Percentiles rank a stretch among this genome's conserved stretches.
phyloP scores from a whole-genome alignment of 53 echinoderm and acorn worm species.

The Crossaster papposus region DNA sequence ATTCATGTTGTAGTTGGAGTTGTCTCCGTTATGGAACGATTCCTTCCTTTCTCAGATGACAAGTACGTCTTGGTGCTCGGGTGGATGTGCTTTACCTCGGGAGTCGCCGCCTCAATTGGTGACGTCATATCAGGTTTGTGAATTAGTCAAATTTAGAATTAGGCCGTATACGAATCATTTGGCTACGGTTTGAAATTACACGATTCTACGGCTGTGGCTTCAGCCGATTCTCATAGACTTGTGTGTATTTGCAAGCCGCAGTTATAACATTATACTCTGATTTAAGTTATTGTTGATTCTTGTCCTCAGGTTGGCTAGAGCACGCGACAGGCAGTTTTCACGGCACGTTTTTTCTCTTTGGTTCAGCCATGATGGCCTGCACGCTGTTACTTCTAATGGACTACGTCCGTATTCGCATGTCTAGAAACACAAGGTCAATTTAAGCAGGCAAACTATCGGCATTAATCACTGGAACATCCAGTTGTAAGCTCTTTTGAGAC shows the following conservation, averaged over 20 bases:
- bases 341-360: neutral
- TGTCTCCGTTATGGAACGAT: neutral
- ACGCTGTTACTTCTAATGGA: neutral
- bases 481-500: too few relatives aligned
- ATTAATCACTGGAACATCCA: too few relatives aligned
- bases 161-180: too few relatives aligned
- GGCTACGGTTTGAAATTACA: too few relatives aligned
- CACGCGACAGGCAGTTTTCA: neutral
- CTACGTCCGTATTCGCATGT: neutral
- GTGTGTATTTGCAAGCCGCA: too few relatives aligned
- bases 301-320: too few relatives aligned
- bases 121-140: slow-evolving; percentile 10
- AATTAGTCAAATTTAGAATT: too few relatives aligned
- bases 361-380: neutral
- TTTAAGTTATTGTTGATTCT: too few relatives aligned
- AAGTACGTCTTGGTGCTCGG: neutral
- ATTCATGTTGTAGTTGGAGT: neutral
- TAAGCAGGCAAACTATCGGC: neutral
- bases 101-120: neutral
- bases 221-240: too few relatives aligned
- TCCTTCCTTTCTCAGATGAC: neutral
- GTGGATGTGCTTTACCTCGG: neutral
- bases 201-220: too few relatives aligned
- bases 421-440: neutral
- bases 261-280: too few relatives aligned